These are phyloP conservation scores for Drosophila ercepeae DNA, from an alignment of 1,140 invertebrate species.

Conservation along the genomic window DNA sequence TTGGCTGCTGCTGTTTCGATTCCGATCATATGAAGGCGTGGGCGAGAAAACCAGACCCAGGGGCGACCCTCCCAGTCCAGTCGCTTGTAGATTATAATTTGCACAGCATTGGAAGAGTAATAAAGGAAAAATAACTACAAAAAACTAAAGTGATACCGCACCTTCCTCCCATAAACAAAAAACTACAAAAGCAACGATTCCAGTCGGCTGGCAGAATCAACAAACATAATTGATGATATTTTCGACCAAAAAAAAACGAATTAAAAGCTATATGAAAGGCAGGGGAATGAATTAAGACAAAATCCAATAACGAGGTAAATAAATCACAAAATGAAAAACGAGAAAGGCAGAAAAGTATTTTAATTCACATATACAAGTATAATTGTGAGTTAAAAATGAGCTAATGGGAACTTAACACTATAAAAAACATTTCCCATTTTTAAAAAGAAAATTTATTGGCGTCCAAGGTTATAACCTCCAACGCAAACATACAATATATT, in stretches of 20 bases:
- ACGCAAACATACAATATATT: conserved; percentile 4
- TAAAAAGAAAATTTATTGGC: not conserved
- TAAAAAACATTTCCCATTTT: conserved; percentile 5
- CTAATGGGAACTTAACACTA: conserved; percentile 5
- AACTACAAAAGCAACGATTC: conserved; percentile 31
- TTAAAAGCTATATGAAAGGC: conserved; percentile 34
- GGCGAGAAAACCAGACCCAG: conserved; percentile 50
- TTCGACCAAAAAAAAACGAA: conserved; percentile 32
- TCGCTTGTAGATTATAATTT: conserved; percentile 29
- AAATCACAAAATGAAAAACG: conserved; percentile 33
- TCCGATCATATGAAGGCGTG: conserved; percentile 44
- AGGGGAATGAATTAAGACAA: conserved; percentile 21
- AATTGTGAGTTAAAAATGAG: not conserved
- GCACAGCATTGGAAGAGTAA: conserved; percentile 27
- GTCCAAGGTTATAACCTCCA: conserved; percentile 15
- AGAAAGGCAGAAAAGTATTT: conserved; percentile 25
- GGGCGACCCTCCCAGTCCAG: conserved; percentile 31
- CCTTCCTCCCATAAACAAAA: conserved; percentile 43
- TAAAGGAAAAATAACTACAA: conserved; percentile 1
- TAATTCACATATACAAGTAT: conserved; percentile 15
- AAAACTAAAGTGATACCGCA: conserved; percentile 36
- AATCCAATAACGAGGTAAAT: conserved; percentile 41
- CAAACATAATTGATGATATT: conserved; percentile 63
- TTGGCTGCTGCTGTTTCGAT: conserved; percentile 22
- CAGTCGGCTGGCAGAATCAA: conserved; percentile 28